phyloP scores from a whole-genome alignment of 2,113 vertebrate species.

The Bombycilla garrulus region DNA sequence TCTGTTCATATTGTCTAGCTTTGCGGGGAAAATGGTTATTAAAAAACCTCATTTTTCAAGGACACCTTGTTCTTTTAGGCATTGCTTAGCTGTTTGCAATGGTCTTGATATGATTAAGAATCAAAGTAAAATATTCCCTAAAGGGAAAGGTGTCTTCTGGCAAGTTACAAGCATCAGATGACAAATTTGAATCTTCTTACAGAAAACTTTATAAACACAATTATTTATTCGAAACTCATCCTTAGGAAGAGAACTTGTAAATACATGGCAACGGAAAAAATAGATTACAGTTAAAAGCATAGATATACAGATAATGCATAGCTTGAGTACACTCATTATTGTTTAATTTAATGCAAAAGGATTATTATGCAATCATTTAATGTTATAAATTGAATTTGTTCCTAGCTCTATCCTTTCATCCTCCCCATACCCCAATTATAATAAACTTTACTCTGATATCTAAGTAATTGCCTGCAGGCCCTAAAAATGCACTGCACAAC shows the following conservation, averaged over 20 bases:
- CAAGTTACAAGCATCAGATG: slow-evolving; percentile 20
- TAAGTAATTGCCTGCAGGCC: slow-evolving; percentile 35
- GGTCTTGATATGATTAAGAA: neutral
- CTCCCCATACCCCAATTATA: slow-evolving; percentile 23
- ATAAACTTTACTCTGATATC: slow-evolving; percentile 52
- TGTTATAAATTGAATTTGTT: slow-evolving; percentile 44
- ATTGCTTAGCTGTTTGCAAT: neutral
- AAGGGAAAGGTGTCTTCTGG: neutral
- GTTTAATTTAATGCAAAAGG: slow-evolving; percentile 22
- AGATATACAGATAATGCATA: neutral
- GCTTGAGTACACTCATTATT: neutral
- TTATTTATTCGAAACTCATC: slow-evolving; percentile 7
- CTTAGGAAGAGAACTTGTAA: neutral
- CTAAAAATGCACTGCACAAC: slow-evolving; percentile 8
- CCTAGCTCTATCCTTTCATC: slow-evolving; percentile 39
- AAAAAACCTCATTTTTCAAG: neutral
- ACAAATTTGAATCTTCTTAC: slow-evolving; percentile 8
- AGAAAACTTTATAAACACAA: slow-evolving; percentile 4
- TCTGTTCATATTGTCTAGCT: neutral
- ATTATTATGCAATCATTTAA: slow-evolving; percentile 53
- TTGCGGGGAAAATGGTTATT: neutral
- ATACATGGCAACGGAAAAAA: neutral
- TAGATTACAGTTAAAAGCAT: neutral
- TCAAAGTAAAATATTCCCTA: slow-evolving; percentile 30
- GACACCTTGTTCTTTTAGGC: slow-evolving; percentile 13